Evolutionary conservation across 2,113 vertebrate genomes (phyloP).

Genomic region (Equus quagga): DNA sequence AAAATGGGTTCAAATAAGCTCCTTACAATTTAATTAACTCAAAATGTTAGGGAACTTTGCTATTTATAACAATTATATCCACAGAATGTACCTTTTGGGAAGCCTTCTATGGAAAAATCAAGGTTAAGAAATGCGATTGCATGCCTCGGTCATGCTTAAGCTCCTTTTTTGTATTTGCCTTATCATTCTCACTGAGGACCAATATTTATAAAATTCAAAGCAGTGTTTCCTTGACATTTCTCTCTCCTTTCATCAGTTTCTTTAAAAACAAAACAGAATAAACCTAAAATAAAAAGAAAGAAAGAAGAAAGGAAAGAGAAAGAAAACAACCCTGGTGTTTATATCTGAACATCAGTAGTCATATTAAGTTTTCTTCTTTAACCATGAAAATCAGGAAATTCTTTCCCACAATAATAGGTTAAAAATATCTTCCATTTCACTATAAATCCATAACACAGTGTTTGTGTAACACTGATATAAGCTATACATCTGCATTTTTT

Average conservation of each 20-base stretch:
- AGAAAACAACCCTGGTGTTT: neutral
- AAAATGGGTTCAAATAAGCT: neutral
- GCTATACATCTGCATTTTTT: slow-evolving; percentile 34
- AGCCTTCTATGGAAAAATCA: neutral
- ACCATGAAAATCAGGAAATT: slow-evolving; percentile 39
- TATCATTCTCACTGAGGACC: neutral
- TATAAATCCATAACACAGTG: slow-evolving; percentile 20
- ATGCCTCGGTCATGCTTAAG: neutral
- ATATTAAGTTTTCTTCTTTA: slow-evolving; percentile 9
- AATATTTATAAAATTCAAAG: neutral
- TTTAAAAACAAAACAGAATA: slow-evolving; percentile 12
- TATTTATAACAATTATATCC: neutral
- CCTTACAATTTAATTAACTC: neutral
- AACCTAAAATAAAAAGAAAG: neutral
- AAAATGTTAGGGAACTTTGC: neutral
- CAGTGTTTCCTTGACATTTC: slow-evolving; percentile 40
- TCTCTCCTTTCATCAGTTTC: slow-evolving; percentile 40
- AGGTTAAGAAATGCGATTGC: neutral
- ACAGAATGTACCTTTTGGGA: neutral
- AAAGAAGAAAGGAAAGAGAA: neutral
- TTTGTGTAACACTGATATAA: neutral
- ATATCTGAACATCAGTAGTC: neutral
- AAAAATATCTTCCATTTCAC: slow-evolving; percentile 36
- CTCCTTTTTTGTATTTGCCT: neutral
- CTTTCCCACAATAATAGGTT: slow-evolving; percentile 1